Base-by-base conservation (phyloP, 2,797 vertebrate genomes). In the Sarcoramphus papa region DNA sequence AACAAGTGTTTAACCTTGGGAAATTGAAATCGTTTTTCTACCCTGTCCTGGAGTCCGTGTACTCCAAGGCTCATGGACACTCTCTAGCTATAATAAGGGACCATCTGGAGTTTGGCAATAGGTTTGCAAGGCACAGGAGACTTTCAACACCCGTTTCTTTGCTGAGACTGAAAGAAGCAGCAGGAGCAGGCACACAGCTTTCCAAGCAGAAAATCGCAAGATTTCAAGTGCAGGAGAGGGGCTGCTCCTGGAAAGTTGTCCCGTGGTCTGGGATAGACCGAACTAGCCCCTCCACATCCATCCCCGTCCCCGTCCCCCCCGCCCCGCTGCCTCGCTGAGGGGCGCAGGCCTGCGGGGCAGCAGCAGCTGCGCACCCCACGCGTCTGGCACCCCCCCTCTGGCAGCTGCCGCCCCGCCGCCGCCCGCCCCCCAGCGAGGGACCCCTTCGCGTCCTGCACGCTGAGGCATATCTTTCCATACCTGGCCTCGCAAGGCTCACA, bases 231-330 rank as follows among this genome's bases (percentile, higher is more conserved):
- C 35, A 8, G 50, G 8, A 59, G 18, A n/a, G 7, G 3, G 27
- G 10, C 16, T 78, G 12, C n/a, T 37, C 12, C 14, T 9, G 11
- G 6, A 35, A 75, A 54, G 18, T 24, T 28, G 11, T 2, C 35
- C 41, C 3, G 9, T 53, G 47, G 15, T 24, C 33, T 63, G 28
- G 23, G 9, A 19, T 14, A 62, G 56, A 50, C 3, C 0, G 0
- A 50, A 28, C 21, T 37, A 15, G 18, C 9, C 19, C 9, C 11
- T 74, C 51, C 37, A 6, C 0, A 31, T 22, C 5, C 12, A 41
- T 41, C 7, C 4, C 2, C 9, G 35, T 37, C 37, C 37, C 37
- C 37, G 9, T 7, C 40, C 14, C 19, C 8, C 31, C n/a, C 9
- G 7, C 35, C 30, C 56, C 5, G 20, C 31, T 37, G 37, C 37